phyloP scores from a whole-genome alignment of 1,140 invertebrate genomes.

The Drosophila azteca region DNA sequence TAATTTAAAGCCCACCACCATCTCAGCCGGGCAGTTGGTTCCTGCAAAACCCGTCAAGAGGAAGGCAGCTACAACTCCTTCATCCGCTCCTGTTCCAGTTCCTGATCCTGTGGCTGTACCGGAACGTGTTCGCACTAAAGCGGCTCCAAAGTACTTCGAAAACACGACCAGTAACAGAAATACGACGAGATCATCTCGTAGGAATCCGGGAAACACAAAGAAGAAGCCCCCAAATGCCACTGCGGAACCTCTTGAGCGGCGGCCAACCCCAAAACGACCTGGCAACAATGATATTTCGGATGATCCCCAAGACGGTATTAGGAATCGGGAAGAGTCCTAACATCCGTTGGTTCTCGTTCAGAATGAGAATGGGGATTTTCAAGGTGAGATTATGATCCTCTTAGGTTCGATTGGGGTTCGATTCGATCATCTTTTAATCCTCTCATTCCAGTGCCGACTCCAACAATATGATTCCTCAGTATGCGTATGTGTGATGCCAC shows the following conservation, averaged over 20 bases:
- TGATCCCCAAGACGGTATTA: not conserved
- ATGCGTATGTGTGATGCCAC: conserved; percentile 37
- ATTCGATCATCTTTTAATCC: not conserved
- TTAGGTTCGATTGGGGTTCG: not conserved
- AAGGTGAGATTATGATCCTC: conserved; percentile 44
- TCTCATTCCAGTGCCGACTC: conserved; percentile 4
- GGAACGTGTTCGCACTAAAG: too few relatives aligned
- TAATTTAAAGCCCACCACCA: conserved; percentile 13
- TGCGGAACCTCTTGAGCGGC: conserved; percentile 45
- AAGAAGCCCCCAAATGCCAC: conserved; percentile 42
- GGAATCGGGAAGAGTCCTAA: conserved; percentile 35
- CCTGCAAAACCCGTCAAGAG: conserved; percentile 2
- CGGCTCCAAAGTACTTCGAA: not conserved
- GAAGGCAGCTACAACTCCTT: too few relatives aligned
- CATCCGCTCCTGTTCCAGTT: too few relatives aligned
- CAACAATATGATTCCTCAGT: conserved; percentile 29
- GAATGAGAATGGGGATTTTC: conserved; percentile 67
- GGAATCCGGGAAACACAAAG: conserved; percentile 15
- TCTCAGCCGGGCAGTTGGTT: conserved; percentile 23
- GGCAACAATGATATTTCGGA: conserved; percentile 44
- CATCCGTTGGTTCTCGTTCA: conserved; percentile 60
- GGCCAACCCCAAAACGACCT: conserved; percentile 41
- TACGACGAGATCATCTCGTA: not conserved
- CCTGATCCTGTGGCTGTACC: too few relatives aligned
- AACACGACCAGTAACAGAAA: too few relatives aligned